These are phyloP conservation scores for Erythrocercus mccallii DNA, from an alignment of 2,113 vertebrate genomes.

Conservation along the genomic window DNA sequence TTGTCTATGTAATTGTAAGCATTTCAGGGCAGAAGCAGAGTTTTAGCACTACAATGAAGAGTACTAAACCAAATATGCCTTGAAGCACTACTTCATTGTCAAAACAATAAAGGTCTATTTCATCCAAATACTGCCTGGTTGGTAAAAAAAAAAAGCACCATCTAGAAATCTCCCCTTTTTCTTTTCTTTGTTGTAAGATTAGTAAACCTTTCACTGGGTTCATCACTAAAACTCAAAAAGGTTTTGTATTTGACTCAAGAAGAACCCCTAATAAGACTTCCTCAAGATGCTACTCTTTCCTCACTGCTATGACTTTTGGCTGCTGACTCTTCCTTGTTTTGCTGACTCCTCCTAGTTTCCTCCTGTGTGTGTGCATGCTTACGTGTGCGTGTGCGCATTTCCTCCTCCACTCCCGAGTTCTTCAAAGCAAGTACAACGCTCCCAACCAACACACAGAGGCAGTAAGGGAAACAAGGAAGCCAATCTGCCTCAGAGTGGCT, in stretches of 20 bases:
- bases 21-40: background rate
- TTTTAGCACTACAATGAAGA: background rate
- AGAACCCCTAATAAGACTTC: background rate
- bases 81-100: background rate
- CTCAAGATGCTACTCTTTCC: background rate
- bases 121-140: background rate
- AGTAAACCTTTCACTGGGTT: background rate
- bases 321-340: background rate
- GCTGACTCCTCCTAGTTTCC: background rate
- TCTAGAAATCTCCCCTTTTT: background rate
- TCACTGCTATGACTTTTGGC: background rate
- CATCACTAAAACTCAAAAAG: background rate
- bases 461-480: background rate
- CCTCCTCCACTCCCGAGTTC: background rate
- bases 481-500: background rate
- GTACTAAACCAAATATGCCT: background rate
- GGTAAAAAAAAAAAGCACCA: background rate
- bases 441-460: background rate
- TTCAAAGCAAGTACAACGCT: background rate
- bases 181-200: background rate
- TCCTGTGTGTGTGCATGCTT: background rate
- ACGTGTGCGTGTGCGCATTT: background rate
- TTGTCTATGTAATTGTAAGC: background rate
- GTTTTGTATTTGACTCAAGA: background rate
- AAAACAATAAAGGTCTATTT: background rate